These are phyloP conservation scores for Sitta carolinensis DNA, from an alignment of 2,797 vertebrate genomes.

Conservation along the genomic window DNA sequence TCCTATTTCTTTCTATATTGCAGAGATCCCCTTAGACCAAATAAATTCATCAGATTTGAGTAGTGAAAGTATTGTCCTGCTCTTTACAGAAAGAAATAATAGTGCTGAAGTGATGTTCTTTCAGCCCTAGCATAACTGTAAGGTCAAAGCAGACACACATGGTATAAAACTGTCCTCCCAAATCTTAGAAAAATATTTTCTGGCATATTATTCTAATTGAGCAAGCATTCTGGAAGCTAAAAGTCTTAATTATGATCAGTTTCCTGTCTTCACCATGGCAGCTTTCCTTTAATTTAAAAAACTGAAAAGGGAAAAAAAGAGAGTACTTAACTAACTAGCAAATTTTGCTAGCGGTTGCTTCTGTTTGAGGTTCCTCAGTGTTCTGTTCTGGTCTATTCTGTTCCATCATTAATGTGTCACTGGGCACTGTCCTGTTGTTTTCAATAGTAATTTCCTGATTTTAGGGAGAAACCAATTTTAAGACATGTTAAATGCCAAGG, in stretches of 20 bases:
- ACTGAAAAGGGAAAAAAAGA: fast-evolving
- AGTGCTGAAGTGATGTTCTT: neutral
- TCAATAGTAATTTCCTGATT: conserved; percentile 21
- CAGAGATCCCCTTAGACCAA: neutral
- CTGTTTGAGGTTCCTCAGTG: neutral
- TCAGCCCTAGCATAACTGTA: neutral
- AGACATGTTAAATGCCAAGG: neutral
- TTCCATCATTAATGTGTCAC: neutral
- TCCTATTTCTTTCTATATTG: neutral
- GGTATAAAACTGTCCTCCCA: neutral
- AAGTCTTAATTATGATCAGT: neutral
- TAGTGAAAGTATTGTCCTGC: neutral
- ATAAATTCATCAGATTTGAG: fast-evolving
- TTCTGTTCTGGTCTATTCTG: neutral
- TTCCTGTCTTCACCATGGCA: neutral
- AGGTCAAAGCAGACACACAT: fast-evolving
- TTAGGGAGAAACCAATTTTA: conserved; percentile 56
- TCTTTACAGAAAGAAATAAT: neutral
- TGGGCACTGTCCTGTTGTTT: neutral
- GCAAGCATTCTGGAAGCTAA: neutral
- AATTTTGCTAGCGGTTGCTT: neutral
- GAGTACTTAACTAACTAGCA: fast-evolving
- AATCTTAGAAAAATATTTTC: neutral
- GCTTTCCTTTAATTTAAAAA: neutral
- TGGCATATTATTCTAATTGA: neutral